Conservation (phyloP, 2,113 vertebrate species). For the Cygnus atratus region DNA sequence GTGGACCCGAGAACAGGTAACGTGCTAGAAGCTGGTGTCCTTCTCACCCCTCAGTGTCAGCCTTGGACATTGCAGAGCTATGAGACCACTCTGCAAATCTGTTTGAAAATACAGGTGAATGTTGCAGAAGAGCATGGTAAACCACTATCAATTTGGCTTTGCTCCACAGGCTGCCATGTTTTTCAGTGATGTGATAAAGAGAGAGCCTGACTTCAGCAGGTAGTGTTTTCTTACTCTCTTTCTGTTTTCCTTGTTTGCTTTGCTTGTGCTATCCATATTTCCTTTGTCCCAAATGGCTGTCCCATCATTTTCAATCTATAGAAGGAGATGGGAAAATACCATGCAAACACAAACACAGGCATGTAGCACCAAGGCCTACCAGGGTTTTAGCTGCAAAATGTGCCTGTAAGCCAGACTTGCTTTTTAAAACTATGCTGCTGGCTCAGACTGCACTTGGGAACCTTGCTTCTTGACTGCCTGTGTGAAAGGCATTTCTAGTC, state of each 20-base stretch:
- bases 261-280: neutral
- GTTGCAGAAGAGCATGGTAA: neutral
- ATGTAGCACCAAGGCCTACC: accelerated
- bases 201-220: constrained; percentile 55
- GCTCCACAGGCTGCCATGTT: constrained; percentile 53
- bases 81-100: neutral
- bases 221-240: neutral
- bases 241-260: neutral
- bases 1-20: constrained; percentile 62
- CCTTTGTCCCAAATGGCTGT: neutral
- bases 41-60: neutral
- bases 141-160: neutral
- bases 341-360: neutral
- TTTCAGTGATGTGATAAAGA: neutral
- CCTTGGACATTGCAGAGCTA: neutral
- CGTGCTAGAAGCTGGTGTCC: neutral
- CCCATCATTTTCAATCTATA: neutral
- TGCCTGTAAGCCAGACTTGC: neutral
- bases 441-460: neutral
- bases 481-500: neutral
- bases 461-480: neutral
- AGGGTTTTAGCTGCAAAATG: neutral
- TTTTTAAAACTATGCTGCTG: neutral
- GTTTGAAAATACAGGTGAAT: neutral
- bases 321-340: neutral